phyloP scores from a whole-genome alignment of 2,113 vertebrate species.

The Scalopus aquaticus region DNA sequence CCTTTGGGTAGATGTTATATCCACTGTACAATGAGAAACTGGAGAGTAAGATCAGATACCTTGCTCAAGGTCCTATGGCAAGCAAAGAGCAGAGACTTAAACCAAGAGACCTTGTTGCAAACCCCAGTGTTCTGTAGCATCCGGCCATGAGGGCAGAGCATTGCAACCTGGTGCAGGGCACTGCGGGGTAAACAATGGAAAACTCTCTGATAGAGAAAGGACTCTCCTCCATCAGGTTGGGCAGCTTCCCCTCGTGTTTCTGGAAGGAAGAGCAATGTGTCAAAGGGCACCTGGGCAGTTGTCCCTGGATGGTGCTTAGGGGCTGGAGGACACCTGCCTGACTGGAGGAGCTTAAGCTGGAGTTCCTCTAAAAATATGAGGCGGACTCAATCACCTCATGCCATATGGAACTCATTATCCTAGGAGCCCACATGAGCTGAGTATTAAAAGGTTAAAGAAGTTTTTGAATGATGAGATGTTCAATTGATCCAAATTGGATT shows the following conservation, averaged over 20 bases:
- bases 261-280: not conserved
- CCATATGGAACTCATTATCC: slow-evolving; percentile 48
- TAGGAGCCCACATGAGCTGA: not conserved
- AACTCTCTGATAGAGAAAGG: not conserved
- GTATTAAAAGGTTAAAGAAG: slow-evolving; percentile 34
- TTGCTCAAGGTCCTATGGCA: not conserved
- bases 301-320: not conserved
- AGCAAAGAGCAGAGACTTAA: not conserved
- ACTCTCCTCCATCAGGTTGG: not conserved
- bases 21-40: not conserved
- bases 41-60: not conserved
- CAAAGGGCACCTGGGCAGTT: not conserved
- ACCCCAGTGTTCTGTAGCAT: rapidly evolving
- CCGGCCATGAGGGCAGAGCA: no score
- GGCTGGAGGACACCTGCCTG: not conserved
- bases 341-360: not conserved
- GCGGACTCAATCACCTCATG: not conserved
- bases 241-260: not conserved
- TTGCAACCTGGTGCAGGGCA: rapidly evolving
- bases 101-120: not conserved
- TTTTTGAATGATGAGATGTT: slow-evolving; percentile 41
- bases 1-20: not conserved
- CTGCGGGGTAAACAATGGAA: rapidly evolving
- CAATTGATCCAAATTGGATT: slow-evolving; percentile 68
- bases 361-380: not conserved